These are phyloP conservation scores for Lepidurus arcticus DNA, from an alignment of 1,140 invertebrate species.

Conservation along the genomic window DNA sequence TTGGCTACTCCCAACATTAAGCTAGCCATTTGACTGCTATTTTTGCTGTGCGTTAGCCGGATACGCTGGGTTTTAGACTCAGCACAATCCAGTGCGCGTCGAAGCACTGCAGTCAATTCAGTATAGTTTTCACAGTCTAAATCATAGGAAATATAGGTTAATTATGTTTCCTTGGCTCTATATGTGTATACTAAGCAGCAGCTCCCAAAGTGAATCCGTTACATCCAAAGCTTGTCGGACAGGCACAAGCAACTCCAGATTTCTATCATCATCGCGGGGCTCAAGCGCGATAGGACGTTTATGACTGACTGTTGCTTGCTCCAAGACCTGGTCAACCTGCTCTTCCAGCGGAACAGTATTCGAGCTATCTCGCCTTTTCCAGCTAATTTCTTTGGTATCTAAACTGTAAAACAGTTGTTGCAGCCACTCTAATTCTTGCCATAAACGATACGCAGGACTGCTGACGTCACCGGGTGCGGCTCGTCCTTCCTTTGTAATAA, in stretches of 20 bases:
- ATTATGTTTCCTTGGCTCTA: neutral
- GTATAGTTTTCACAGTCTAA: slow-evolving; percentile 24
- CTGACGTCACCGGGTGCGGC: slow-evolving; percentile 26
- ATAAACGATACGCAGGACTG: slow-evolving; percentile 27
- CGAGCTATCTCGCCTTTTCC: slow-evolving; percentile 8
- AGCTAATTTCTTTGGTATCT: neutral
- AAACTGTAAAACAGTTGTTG: neutral
- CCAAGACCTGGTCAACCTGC: neutral
- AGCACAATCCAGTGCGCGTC: neutral
- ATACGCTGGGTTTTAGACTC: slow-evolving; percentile 17
- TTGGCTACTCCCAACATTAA: slow-evolving; percentile 30
- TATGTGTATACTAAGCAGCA: slow-evolving; percentile 26
- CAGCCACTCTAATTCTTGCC: slow-evolving; percentile 17
- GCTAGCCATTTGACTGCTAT: neutral
- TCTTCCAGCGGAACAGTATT: neutral
- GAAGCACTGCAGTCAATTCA: slow-evolving; percentile 11
- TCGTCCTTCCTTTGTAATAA: slow-evolving; percentile 15
- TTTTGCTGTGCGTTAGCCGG: neutral
- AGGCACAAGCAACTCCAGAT: neutral
- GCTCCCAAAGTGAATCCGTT: slow-evolving; percentile 28
- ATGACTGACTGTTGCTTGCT: slow-evolving; percentile 16
- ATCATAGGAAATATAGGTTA: neutral
- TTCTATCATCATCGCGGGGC: neutral
- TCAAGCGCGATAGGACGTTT: neutral
- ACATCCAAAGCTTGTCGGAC: slow-evolving; percentile 22